Conservation (phyloP, 2,113 vertebrate genomes). For the Plotosus lineatus region DNA sequence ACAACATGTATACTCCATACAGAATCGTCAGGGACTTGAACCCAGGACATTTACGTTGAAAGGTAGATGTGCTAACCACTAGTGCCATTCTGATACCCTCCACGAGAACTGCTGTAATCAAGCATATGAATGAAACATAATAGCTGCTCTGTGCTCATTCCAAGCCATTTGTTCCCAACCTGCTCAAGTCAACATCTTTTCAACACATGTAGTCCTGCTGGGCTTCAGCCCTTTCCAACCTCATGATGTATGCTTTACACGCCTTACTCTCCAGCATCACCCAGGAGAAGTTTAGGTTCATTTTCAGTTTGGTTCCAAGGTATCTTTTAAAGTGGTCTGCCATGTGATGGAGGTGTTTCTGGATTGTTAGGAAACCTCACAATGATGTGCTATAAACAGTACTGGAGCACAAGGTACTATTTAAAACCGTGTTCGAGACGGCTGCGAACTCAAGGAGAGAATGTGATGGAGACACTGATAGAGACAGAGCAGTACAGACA, state of each 20-base stretch:
- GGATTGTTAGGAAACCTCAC: neutral
- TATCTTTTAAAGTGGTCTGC: neutral
- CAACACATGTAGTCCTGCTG: neutral
- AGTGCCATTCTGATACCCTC: too few relatives aligned
- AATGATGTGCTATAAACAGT: neutral
- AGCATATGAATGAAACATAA: too few relatives aligned
- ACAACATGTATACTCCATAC: too few relatives aligned
- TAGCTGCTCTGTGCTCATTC: neutral
- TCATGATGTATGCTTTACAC: neutral
- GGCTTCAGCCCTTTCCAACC: neutral
- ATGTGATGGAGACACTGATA: constrained; percentile 16
- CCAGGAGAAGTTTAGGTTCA: neutral
- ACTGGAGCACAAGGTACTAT: neutral
- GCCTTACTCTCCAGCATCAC: neutral
- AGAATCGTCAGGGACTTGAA: too few relatives aligned
- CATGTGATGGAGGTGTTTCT: neutral
- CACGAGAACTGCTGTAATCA: neutral
- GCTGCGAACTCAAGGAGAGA: constrained; percentile 9
- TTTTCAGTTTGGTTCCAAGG: neutral
- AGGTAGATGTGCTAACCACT: too few relatives aligned
- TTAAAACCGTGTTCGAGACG: constrained; percentile 13
- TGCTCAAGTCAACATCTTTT: neutral
- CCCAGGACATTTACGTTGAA: too few relatives aligned
- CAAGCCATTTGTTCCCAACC: neutral
- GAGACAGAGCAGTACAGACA: neutral